These are phyloP conservation scores for Thymallus thymallus DNA, from an alignment of 2,113 vertebrate genomes.

Conservation along the genomic window DNA sequence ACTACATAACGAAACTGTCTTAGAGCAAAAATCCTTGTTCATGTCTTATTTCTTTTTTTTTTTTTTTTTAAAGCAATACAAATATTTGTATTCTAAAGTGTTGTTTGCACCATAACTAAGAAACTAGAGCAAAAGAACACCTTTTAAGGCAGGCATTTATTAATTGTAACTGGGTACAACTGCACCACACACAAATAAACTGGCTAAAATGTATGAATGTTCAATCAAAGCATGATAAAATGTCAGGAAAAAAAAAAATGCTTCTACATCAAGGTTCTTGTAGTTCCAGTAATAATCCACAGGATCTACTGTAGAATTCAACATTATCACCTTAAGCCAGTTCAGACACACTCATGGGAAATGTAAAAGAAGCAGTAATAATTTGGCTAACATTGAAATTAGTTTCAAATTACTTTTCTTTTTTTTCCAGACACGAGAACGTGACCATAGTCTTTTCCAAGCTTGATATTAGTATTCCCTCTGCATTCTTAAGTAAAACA, in stretches of 20 bases:
- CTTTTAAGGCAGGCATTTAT: slow-evolving; percentile 88
- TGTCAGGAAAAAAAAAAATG: slow-evolving; percentile 60
- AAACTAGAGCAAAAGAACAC: slow-evolving; percentile 23
- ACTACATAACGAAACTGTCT: neutral
- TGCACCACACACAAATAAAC: slow-evolving; percentile 70
- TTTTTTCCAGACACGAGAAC: slow-evolving; percentile 43
- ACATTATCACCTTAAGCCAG: slow-evolving; percentile 50
- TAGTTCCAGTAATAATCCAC: slow-evolving; percentile 72
- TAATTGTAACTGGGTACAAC: slow-evolving; percentile 72
- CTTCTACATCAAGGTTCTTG: slow-evolving; percentile 51
- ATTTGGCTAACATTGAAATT: slow-evolving; percentile 72
- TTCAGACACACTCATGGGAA: slow-evolving; percentile 42
- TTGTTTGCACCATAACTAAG: neutral
- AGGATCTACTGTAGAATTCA: slow-evolving; percentile 69
- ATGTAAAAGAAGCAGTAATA: slow-evolving; percentile 72
- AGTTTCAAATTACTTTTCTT: slow-evolving; percentile 50
- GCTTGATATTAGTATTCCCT: slow-evolving; percentile 55
- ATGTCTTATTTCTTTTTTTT: neutral
- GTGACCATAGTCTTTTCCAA: slow-evolving; percentile 42
- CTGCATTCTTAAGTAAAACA: slow-evolving; percentile 64
- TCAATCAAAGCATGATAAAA: slow-evolving; percentile 64
- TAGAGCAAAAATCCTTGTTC: neutral
- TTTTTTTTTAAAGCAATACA: slow-evolving; percentile 50
- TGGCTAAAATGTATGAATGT: slow-evolving; percentile 57
- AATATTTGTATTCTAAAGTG: slow-evolving; percentile 49